phyloP scores from a whole-genome alignment of 2,888 invertebrate genomes.

The Onthophagus sagittarius region DNA sequence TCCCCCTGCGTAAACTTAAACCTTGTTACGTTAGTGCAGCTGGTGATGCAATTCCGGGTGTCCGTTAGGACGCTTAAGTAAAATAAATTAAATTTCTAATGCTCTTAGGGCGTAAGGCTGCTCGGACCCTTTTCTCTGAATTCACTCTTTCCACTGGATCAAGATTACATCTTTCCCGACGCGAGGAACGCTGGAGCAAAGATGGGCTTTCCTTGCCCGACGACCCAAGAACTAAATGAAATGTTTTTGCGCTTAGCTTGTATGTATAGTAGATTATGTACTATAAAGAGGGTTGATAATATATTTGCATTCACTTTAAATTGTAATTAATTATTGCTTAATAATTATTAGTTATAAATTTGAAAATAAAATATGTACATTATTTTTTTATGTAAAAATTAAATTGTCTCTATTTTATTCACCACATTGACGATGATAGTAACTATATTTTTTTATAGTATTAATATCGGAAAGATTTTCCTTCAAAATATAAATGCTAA shows the following conservation, averaged over 20 bases:
- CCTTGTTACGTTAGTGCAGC: conserved; percentile 4
- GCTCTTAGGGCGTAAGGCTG: conserved; percentile 9
- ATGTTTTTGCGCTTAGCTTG: neutral
- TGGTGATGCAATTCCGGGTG: neutral
- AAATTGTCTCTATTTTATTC: too few species aligned
- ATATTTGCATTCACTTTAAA: neutral
- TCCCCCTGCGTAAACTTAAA: neutral
- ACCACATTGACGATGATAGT: too few species aligned
- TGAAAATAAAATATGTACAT: too few species aligned
- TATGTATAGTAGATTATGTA: too few species aligned
- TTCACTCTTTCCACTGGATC: conserved; percentile 2
- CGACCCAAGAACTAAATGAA: neutral
- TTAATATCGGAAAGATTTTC: too few species aligned
- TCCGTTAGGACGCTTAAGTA: conserved; percentile 5
- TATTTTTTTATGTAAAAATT: too few species aligned
- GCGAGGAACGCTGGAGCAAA: neutral
- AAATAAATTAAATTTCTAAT: conserved; percentile 12
- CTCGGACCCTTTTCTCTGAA: neutral
- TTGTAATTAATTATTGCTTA: too few species aligned
- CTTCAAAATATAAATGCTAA: too few species aligned
- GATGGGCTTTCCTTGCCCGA: neutral
- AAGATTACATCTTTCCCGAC: conserved; percentile 3
- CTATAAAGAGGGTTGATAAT: neutral
- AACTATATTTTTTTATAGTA: too few species aligned
- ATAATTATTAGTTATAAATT: too few species aligned